These are phyloP conservation scores for Noctua comes DNA, from an alignment of 2,888 invertebrate species.

Conservation along the genomic window DNA sequence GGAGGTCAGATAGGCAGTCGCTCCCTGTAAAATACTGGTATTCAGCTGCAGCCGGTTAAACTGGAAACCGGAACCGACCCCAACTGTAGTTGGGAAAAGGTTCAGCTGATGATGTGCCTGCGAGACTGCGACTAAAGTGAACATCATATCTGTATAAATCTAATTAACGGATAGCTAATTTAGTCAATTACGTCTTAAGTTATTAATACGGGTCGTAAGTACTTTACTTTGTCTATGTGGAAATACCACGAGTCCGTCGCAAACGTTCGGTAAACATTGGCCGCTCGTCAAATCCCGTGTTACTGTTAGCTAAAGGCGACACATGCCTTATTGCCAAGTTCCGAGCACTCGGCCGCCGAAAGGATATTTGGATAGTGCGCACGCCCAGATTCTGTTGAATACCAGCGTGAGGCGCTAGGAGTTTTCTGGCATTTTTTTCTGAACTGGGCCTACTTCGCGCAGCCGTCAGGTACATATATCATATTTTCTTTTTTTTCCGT, in stretches of 20 bases:
- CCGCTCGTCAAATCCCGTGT: slow-evolving; percentile 15
- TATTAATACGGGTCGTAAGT: slow-evolving; percentile 1
- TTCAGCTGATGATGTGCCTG: neutral
- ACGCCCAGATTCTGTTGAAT: neutral
- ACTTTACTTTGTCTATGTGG: slow-evolving; percentile 15
- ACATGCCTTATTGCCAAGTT: slow-evolving; percentile 3
- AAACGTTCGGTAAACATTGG: slow-evolving; percentile 14
- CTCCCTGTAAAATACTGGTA: neutral
- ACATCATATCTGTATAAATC: neutral
- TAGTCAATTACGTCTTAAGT: neutral
- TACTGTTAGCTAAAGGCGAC: slow-evolving; percentile 41
- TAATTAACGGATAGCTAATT: neutral
- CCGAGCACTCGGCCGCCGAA: neutral
- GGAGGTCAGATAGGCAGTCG: neutral
- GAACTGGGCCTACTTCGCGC: neutral
- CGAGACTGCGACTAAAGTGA: neutral
- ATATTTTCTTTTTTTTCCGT: neutral
- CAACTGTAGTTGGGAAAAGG: neutral
- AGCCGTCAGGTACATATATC: too few species aligned
- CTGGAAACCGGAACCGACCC: too few species aligned
- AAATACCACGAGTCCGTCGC: slow-evolving; percentile 22
- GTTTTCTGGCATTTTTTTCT: neutral
- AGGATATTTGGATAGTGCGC: slow-evolving; percentile 2
- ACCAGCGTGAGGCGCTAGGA: neutral
- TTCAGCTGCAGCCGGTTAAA: neutral